Percentiles rank a stretch among this genome's conserved stretches.
Conservation (phyloP, 2,797 vertebrate species). For the Ctenosaura bakeri region DNA sequence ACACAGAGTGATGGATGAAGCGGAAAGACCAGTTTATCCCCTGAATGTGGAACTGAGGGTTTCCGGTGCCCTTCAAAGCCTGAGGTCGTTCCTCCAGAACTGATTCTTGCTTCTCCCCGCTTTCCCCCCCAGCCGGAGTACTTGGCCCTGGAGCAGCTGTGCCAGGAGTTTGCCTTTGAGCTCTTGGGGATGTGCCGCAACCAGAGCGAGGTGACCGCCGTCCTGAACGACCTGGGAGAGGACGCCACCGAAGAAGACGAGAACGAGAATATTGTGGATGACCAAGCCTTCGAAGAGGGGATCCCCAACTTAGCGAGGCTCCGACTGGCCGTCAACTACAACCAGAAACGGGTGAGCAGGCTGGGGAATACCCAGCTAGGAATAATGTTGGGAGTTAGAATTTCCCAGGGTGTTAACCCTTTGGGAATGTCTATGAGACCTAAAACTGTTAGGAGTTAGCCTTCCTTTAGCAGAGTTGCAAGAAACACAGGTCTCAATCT, state of each 20-base stretch:
- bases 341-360: slow-evolving; percentile 87
- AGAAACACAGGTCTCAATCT: no score
- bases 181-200: slow-evolving; percentile 93
- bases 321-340: slow-evolving; percentile 89
- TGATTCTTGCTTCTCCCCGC: rapidly evolving
- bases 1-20: neutral
- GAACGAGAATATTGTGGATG: slow-evolving; percentile 54
- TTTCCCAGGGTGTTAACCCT: no score
- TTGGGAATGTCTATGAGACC: no score
- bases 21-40: no score
- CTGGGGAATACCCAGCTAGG: neutral
- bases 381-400: no score
- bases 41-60: no score
- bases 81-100: no score
- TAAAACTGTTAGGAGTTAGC: no score
- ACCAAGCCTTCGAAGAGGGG: slow-evolving; percentile 90
- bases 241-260: slow-evolving; percentile 81
- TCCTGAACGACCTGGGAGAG: slow-evolving; percentile 87
- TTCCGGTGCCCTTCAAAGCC: neutral
- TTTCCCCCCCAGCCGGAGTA: slow-evolving; percentile 87
- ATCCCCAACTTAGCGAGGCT: slow-evolving; percentile 91
- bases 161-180: slow-evolving; percentile 92
- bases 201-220: slow-evolving; percentile 91
- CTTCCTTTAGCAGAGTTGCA: no score
- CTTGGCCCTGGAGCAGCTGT: slow-evolving; percentile 86